Evolutionary conservation across 53 echinoderm and acorn worm species (phyloP), one percentile per base, ranked within the genome.

Genomic region (Actinopyga echinites): DNA sequence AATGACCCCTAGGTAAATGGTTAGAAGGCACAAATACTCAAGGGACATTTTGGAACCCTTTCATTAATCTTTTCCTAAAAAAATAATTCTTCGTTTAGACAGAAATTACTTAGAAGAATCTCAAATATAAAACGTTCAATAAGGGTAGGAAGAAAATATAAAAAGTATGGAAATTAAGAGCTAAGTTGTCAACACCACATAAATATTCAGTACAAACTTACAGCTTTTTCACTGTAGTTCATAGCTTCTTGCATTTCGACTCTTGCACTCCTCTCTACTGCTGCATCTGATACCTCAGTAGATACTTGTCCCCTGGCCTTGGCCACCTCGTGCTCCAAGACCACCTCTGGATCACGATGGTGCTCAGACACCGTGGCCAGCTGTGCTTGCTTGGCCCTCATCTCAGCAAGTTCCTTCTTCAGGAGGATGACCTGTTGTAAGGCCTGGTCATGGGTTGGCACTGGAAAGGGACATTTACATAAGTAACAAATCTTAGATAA

Each of bases 391-490:
- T 97, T 93, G 68, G 97, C 97, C 40, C 97, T 69, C 97, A 97
- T 94, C 90, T 97, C 97, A 19, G 97, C 97, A 15, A 97, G 90
- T 80, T 97, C 97, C 54, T 94, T 97, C 91, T 97, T 97, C 49
- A 97, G 90, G 24, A 97, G 86, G 63, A 97, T 90, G 29, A 97
- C 97, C 89, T 97, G 97, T 75, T 97, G 97, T 23, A 97, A 75
- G 78, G 97, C 97, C 65, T 97, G 97, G 92, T 97, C 97, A 6
- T 97, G 97, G 23, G 97, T 93, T 2, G 97, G 97, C 65, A 97
- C 97, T 97, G 71, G n/a, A 65, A 69, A 12, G 30, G 12, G 49
- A 77, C 13, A 56, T 10, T 6, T 8, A 10, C 29, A 77, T 0
- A 55, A 56, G 17, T 3, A 3, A 56, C 15, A 73, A 6, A 73